Conservation (phyloP, 1,140 invertebrate genomes). For the Wiebesia pumilae region DNA sequence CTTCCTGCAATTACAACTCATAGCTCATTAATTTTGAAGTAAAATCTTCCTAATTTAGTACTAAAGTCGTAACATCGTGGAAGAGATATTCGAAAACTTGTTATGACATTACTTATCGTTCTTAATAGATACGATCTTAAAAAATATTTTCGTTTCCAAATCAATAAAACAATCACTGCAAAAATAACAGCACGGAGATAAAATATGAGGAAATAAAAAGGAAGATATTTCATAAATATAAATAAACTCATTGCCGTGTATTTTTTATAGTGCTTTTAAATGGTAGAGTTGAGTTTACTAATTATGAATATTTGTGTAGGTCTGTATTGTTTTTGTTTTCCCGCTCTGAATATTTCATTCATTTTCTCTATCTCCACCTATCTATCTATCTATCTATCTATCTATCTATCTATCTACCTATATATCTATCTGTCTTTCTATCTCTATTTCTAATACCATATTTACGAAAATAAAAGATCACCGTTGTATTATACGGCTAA, state of each 20-base stretch:
- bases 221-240: not conserved
- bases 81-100: not conserved
- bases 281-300: not conserved
- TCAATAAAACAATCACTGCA: not conserved
- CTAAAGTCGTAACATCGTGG: not conserved
- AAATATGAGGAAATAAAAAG: no score
- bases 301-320: not conserved
- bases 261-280: not conserved
- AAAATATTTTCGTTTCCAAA: not conserved
- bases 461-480: not conserved
- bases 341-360: no score
- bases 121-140: not conserved
- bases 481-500: no score
- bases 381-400: not conserved
- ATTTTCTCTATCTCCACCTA: not conserved
- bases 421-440: not conserved
- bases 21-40: constrained; percentile 33
- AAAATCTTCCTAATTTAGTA: constrained; percentile 35
- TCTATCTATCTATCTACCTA: not conserved
- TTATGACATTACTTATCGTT: not conserved
- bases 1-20: constrained; percentile 36
- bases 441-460: not conserved
- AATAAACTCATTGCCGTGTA: not conserved
- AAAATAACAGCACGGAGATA: not conserved
- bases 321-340: no score